phyloP scores from a whole-genome alignment of 1,140 invertebrate species.

The Temnothorax curvispinosus region DNA sequence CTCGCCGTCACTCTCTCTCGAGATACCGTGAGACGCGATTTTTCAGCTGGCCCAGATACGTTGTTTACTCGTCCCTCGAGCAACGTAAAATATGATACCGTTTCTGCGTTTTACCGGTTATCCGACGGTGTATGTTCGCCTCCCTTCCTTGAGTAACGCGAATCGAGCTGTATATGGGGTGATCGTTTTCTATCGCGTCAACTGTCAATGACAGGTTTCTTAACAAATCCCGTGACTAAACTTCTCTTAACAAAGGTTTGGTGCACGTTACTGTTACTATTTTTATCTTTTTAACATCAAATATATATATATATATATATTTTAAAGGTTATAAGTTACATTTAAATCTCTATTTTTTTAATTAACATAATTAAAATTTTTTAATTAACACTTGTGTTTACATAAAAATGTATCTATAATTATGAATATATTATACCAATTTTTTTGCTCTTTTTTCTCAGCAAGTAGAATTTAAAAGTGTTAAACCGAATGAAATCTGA shows the following conservation, averaged over 20 bases:
- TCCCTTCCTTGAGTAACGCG: conserved; percentile 7
- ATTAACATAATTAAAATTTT: too few relatives aligned
- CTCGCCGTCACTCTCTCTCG: conserved; percentile 35
- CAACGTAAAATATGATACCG: conserved; percentile 54
- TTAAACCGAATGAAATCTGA: neutral
- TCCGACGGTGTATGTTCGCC: conserved; percentile 50
- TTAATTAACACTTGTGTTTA: neutral
- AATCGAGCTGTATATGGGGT: conserved; percentile 59
- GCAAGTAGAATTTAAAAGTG: neutral
- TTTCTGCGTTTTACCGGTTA: conserved; percentile 65
- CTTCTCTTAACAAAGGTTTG: neutral
- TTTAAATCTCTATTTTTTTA: neutral
- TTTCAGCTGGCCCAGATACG: conserved; percentile 56
- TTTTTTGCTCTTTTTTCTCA: neutral
- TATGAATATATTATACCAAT: neutral
- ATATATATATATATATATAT: too few relatives aligned
- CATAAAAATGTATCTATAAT: neutral
- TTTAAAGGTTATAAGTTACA: neutral
- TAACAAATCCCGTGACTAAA: neutral
- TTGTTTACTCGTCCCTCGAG: conserved; percentile 53
- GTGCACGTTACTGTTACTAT: neutral
- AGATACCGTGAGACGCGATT: conserved; percentile 40
- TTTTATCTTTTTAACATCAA: neutral
- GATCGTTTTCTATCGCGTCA: conserved; percentile 33
- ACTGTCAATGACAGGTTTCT: conserved; percentile 26